phyloP scores from a whole-genome alignment of 2,888 invertebrate species.

The Scrobipalpa costella region DNA sequence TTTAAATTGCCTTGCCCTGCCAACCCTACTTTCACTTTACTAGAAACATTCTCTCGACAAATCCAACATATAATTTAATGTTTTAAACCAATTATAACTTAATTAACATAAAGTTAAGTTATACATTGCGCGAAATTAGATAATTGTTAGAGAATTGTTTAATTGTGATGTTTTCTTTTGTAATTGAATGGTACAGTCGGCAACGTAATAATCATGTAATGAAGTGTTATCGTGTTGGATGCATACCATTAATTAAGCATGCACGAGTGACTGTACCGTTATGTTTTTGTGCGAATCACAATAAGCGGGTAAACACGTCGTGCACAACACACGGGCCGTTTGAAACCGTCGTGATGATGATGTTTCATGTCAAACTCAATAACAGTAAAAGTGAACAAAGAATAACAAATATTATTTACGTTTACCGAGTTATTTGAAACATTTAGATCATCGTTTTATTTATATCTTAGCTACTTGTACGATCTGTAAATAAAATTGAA shows the following conservation, averaged over 20 bases:
- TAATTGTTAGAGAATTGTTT: conserved; percentile 3
- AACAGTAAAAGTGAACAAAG: neutral
- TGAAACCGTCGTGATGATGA: neutral
- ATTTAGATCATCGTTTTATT: too few relatives aligned
- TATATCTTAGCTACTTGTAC: too few relatives aligned
- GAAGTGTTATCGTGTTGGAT: neutral
- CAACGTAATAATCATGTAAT: conserved; percentile 23
- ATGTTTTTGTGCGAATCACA: neutral
- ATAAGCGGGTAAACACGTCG: neutral
- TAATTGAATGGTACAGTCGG: conserved; percentile 25
- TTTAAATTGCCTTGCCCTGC: neutral
- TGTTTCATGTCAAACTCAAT: neutral
- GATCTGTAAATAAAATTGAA: too few relatives aligned
- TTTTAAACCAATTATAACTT: conserved; percentile 39
- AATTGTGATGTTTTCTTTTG: conserved; percentile 31
- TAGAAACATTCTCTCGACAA: conserved; percentile 25
- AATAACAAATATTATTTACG: too few relatives aligned
- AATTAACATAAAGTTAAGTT: conserved; percentile 33
- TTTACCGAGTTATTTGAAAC: too few relatives aligned
- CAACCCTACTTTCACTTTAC: conserved; percentile 34
- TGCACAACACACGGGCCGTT: neutral
- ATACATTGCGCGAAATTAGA: conserved; percentile 5
- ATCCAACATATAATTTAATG: conserved; percentile 39
- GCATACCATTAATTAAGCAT: conserved; percentile 4
- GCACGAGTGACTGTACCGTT: neutral